Evolutionary conservation across 1,140 invertebrate genomes (phyloP), one percentile per base, ranked within the genome.

Genomic region (Brachionus plicatilis): DNA sequence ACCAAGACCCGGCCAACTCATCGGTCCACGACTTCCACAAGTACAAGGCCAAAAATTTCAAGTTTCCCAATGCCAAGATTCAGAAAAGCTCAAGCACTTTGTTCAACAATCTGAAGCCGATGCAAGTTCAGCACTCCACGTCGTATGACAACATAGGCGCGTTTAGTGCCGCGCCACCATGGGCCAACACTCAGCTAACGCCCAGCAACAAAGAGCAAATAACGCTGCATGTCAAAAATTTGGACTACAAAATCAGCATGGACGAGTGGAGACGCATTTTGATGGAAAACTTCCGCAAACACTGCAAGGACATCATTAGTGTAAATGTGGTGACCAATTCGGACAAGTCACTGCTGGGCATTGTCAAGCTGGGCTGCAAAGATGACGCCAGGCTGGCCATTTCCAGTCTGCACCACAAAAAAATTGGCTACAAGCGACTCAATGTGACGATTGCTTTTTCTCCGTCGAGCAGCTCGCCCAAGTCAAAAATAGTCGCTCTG

Each of bases 361-460:
- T 91, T 70, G 91, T 94, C 0, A 92, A 92, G 88, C 92, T 94
- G 5, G 91, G 92, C 8, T 91, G 89, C 80, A 86, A 92, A 24
- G 91, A 92, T 50, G 93, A 94, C 85, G 94, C 94, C 12, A 93
- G 95, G 86, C 93, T 93, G 87, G 93, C 94, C 9, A 95, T 95
- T 80, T 94, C 94, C 3, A 93, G 94, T 87, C 91, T 95, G 43
- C 94, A 95, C 87, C 91, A 94, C 29, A 92, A 93, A 84, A 94
- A 94, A 90, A 92, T 95, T 86, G 94, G 94, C 9, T 93, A 93
- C 86, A 95, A 94, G 86, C 90, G 94, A 76, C 94, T 95, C 85
- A 89, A 93, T 70, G 94, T 95, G 78, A 60, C 27, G 33, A 85
- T 53, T 43, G 85, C 80, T 12, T 85, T 85, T 85, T 78, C 78